Conservation (phyloP, 1,140 invertebrate species). For the Psilanteris sp. region DNA sequence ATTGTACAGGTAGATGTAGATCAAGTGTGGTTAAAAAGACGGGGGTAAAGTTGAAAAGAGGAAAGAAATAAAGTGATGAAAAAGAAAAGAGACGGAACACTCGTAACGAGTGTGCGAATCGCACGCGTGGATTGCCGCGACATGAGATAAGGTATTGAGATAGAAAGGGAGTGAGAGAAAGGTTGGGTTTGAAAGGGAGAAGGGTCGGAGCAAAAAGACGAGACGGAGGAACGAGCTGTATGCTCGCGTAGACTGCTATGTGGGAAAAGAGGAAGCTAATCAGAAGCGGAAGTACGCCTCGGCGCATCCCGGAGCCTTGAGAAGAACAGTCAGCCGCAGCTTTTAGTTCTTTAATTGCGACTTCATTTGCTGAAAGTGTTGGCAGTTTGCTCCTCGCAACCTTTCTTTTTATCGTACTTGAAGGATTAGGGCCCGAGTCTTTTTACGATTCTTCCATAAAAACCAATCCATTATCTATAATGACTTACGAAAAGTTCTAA, state of each 20-base stretch:
- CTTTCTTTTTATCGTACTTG: constrained; percentile 40
- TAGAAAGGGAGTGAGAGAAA: constrained; percentile 64
- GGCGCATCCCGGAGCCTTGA: constrained; percentile 75
- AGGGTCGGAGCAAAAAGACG: constrained; percentile 46
- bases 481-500: too few relatives aligned
- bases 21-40: constrained; percentile 37
- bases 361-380: constrained; percentile 72
- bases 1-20: too few relatives aligned
- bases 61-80: constrained; percentile 47
- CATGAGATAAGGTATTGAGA: constrained; percentile 68
- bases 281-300: constrained; percentile 79
- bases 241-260: constrained; percentile 68
- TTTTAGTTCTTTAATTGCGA: constrained; percentile 79
- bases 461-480: too few relatives aligned
- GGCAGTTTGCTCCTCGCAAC: constrained; percentile 37
- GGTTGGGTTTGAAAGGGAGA: constrained; percentile 47
- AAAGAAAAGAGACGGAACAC: constrained; percentile 58
- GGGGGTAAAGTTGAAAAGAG: constrained; percentile 30
- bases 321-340: constrained; percentile 70
- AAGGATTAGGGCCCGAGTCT: constrained; percentile 4
- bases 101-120: constrained; percentile 66
- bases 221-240: constrained; percentile 38
- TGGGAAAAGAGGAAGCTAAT: constrained; percentile 80
- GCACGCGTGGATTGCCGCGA: constrained; percentile 73
- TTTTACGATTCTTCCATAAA: too few relatives aligned